These are phyloP conservation scores for Mystacides longicornis DNA, from an alignment of 2,888 invertebrate species.

Conservation along the genomic window DNA sequence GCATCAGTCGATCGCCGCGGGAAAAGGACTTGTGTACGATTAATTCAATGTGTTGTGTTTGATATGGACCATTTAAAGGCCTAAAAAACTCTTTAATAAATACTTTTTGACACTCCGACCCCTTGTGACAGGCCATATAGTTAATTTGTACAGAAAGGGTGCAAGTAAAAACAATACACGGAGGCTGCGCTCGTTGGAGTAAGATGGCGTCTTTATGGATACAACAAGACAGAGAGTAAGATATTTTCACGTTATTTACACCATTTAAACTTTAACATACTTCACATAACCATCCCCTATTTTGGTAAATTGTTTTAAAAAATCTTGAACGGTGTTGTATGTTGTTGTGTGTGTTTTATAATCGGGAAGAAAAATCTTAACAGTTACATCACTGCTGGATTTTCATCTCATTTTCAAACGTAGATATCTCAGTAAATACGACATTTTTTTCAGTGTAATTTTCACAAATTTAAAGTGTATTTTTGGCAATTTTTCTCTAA, in stretches of 20 bases:
- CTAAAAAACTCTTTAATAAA: not conserved
- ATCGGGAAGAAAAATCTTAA: not conserved
- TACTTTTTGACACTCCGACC: not conserved
- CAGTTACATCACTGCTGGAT: constrained; percentile 19
- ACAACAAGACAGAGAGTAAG: constrained; percentile 15
- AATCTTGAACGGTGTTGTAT: not conserved
- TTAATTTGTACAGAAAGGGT: not conserved
- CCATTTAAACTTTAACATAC: not conserved
- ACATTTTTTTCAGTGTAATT: not conserved
- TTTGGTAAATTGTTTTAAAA: not conserved
- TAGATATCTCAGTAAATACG: constrained; percentile 9
- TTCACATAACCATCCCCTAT: not conserved
- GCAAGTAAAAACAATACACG: not conserved
- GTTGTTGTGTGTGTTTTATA: not conserved
- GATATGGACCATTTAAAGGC: not conserved
- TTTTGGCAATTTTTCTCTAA: not conserved
- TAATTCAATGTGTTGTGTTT: constrained; percentile 9
- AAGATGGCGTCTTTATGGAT: constrained; percentile 17
- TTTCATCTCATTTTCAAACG: constrained; percentile 10
- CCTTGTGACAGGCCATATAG: not conserved
- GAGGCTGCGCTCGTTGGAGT: constrained; percentile 14
- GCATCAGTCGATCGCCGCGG: constrained; percentile 25
- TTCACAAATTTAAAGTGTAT: not conserved
- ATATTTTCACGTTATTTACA: constrained; percentile 3
- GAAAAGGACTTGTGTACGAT: constrained; percentile 30